Percentiles rank a stretch among this genome's conserved stretches.
Conservation (phyloP, 2,888 invertebrate species). For the Lasioglossum oenotherae region DNA sequence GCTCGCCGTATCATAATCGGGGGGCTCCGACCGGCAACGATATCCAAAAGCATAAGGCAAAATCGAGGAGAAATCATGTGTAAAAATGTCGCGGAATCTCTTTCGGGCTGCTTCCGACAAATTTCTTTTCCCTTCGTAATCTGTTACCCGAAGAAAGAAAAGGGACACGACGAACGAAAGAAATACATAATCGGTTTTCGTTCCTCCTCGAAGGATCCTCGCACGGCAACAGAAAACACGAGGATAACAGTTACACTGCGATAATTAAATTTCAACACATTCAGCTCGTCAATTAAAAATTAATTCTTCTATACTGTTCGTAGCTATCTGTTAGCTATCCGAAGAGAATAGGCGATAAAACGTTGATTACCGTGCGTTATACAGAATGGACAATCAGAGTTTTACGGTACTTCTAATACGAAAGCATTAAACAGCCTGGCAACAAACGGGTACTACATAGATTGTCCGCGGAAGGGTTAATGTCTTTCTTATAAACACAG, state of each 20-base stretch:
- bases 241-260: neutral
- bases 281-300: neutral
- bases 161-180: neutral
- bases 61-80: conserved; percentile 48
- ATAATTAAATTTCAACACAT: neutral
- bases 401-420: neutral
- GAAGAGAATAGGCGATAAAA: neutral
- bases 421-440: neutral
- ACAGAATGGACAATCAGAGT: neutral
- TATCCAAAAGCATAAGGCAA: neutral
- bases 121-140: conserved; percentile 7
- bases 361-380: neutral
- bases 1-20: conserved; percentile 47
- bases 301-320: neutral
- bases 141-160: neutral
- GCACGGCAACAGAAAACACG: neutral
- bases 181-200: neutral
- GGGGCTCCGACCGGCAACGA: neutral
- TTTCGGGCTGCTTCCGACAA: conserved; percentile 28
- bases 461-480: neutral
- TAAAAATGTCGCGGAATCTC: conserved; percentile 33
- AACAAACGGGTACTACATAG: neutral
- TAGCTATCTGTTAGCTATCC: neutral
- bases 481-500: neutral
- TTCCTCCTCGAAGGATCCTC: neutral